Evolutionary conservation across 64 coral and sea anemone genomes (phyloP), one percentile per base, ranked within the genome.

Genomic region (Anthopleura sola): DNA sequence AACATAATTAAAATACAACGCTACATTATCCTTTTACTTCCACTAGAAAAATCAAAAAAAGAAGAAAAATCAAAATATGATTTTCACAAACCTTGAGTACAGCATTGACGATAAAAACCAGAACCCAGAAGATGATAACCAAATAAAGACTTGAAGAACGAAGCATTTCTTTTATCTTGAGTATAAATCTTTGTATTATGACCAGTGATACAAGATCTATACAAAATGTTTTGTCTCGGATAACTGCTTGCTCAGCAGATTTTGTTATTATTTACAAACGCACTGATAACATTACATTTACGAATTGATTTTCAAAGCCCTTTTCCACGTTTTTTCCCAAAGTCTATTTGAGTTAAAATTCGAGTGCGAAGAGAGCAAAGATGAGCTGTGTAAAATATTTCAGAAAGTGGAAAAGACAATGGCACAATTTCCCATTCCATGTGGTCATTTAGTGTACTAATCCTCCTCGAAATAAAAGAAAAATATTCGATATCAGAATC

Each of bases 101-200:
- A 48, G 89, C 89, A 75, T 91, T 91, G 31, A 78, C 44, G n/a
- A 91, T 91, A n/a, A 91, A 91, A 24, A 91, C 39, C 33, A 91
- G 20, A 60, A 84, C 86, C 89, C 89, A 91, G 48, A 91, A 86
- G 58, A 84, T 56, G 54, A 91, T 80, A 8, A 91, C 37, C 9
- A 91, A 29, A 32, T 78, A 76, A 36, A 86, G 18, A 78, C 89
- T 91, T 50, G 89, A 91, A 16, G 82, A 83, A 47, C 82, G 44
- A 28, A 83, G 82, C 82, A 83, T 83, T n/a, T 6, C 15, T 48
- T 20, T 79, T 40, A 1, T 21, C 76, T 79, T 47, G 15, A 37
- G 6, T 77, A 37, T 79, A 29, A 6, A 3, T 68, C 15, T 29
- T 68, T 5, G 4, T 68, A 14, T 5, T 48, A 48, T 48, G 3